Base-by-base conservation (phyloP, 1,140 invertebrate species). In the Agrilus planipennis region DNA sequence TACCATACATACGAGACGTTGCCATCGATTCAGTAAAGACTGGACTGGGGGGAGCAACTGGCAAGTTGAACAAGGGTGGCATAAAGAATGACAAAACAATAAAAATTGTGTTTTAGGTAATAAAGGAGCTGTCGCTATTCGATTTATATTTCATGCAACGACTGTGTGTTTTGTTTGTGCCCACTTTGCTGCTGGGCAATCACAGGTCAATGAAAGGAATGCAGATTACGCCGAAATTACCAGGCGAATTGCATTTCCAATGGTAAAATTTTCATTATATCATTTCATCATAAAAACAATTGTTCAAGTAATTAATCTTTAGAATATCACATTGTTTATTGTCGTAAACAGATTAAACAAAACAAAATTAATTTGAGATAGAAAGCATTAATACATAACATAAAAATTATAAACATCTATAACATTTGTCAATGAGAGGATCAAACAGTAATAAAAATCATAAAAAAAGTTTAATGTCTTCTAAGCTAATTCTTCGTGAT, bases 101-200 rank as follows among this genome's bases (percentile, higher is more conserved):
- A n/a, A n/a, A n/a, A n/a, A n/a, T n/a, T n/a, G n/a, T n/a, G 4
- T 35, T 46, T 10, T 39, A 46, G 45, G 49, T 12, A 50, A 50
- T 31, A 97, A 98, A 70, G 96, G 96, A 6, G 93, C 84, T n/a
- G 89, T 91, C 39, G 90, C 87, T 1, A 91, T 99, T 49, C 73
- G 95, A 46, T 80, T 96, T 56, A 80, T 92, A 0, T 71, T 95
- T 19, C 79, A 93, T 60, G 87, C 84, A 28, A 92, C 91, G 9
- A 97, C 92, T 2, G 64, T 98, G 42, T 96, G 91, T 61, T 99
- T 99, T 68, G 86, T 99, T 19, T 98, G 94, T 65, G 90, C 93
- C 23, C 96, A 99, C 69, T 96, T 99, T 69, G 92, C 96, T 22
- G 96, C 96, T 40, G 95, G 95, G 0, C 95, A 99, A 57, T 88